Evolutionary conservation across 2,797 vertebrate species (phyloP).

Genomic region (Rhynchonycteris naso): DNA sequence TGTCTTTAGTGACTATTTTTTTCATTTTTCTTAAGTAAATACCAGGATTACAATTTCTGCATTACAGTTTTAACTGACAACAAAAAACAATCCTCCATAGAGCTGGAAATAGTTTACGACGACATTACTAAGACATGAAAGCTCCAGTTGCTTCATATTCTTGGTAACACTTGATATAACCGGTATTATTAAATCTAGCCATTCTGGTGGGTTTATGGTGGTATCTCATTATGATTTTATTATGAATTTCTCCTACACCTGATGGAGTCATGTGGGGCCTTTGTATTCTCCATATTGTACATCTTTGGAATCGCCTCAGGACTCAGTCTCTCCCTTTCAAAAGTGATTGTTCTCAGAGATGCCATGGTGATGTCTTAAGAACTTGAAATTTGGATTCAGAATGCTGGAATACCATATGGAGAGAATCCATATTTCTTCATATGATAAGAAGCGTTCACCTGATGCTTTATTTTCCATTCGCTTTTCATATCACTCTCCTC

Average conservation of each 20-base stretch:
- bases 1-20: background rate
- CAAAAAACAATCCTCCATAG: conserved; percentile 36
- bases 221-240: background rate
- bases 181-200: background rate
- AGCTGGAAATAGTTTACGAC: background rate
- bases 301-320: background rate
- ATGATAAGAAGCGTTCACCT: background rate
- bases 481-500: background rate
- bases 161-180: background rate
- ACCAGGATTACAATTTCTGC: background rate
- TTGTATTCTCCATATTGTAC: background rate
- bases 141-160: background rate
- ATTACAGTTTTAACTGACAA: background rate
- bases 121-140: background rate
- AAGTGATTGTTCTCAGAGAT: background rate
- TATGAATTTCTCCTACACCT: background rate
- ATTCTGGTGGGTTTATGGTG: background rate
- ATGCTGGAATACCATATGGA: background rate
- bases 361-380: background rate
- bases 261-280: background rate
- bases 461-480: background rate
- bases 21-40: conserved; percentile 8
- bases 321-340: background rate
- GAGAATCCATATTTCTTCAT: background rate
- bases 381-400: background rate